phyloP scores from a whole-genome alignment of 2,797 vertebrate species.

The Fundulus diaphanus region DNA sequence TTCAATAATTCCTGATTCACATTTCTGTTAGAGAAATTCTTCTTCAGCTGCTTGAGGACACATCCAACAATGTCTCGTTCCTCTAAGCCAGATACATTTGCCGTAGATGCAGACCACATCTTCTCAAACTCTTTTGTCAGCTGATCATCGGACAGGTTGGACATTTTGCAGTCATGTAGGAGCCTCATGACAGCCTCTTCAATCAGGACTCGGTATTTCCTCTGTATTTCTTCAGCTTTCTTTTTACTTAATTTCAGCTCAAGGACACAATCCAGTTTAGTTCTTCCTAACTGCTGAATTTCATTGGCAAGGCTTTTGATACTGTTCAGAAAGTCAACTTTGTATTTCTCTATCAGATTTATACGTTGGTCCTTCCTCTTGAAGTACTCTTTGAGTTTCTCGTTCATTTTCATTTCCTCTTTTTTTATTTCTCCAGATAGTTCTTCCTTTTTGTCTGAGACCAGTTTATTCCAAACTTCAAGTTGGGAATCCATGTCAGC shows the following conservation, averaged over 20 bases:
- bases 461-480: not conserved
- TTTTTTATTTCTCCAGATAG: accelerated
- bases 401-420: conserved; percentile 13
- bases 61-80: conserved; percentile 14
- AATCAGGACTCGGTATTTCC: conserved; percentile 32
- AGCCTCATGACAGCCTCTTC: conserved; percentile 54
- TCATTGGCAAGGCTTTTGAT: conserved; percentile 45
- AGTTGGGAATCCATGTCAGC: not conserved
- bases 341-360: conserved; percentile 68
- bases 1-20: conserved; percentile 6
- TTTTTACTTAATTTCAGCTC: conserved; percentile 9
- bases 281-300: conserved; percentile 12
- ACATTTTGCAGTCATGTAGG: conserved; percentile 23
- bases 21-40: not conserved
- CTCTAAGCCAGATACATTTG: conserved; percentile 8
- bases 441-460: not conserved
- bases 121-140: conserved; percentile 43
- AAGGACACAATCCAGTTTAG: conserved; percentile 27
- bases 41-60: conserved; percentile 15
- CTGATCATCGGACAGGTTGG: conserved; percentile 21
- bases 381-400: conserved; percentile 48
- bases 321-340: conserved; percentile 45
- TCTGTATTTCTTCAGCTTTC: conserved; percentile 40
- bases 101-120: conserved; percentile 43
- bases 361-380: conserved; percentile 38